These are phyloP conservation scores for Catalaphyllia jardinei DNA, from an alignment of 64 coral and sea anemone genomes.

Conservation along the genomic window DNA sequence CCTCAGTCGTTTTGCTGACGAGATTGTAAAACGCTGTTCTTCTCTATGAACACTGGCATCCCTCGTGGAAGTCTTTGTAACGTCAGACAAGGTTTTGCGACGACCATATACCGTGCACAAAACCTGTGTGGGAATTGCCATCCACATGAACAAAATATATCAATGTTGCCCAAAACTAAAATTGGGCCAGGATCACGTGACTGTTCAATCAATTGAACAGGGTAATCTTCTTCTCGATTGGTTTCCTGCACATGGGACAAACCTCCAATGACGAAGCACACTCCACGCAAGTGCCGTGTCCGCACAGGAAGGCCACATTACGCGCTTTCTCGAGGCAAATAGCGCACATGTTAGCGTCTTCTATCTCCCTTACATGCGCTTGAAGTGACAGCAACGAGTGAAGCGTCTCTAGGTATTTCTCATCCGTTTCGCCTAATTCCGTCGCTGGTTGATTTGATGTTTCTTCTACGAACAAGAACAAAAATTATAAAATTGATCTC, in stretches of 20 bases:
- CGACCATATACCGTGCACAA: too few species aligned
- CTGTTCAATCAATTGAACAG: constrained; percentile 43
- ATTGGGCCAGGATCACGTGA: not conserved
- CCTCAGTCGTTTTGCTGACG: too few species aligned
- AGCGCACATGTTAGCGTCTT: constrained; percentile 74
- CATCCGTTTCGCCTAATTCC: constrained; percentile 58
- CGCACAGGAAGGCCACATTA: constrained; percentile 79
- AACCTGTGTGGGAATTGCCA: not conserved
- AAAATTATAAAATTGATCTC: too few species aligned
- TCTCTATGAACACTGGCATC: too few species aligned
- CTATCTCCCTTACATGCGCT: constrained; percentile 83
- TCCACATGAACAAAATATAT: not conserved
- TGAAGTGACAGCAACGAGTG: constrained; percentile 72
- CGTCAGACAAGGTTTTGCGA: not conserved
- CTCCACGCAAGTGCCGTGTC: constrained; percentile 68
- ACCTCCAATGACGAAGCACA: constrained; percentile 58
- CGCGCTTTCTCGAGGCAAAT: constrained; percentile 84
- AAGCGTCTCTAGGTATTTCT: constrained; percentile 73
- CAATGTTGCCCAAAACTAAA: not conserved
- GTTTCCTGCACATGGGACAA: constrained; percentile 87
- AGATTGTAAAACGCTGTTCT: too few species aligned
- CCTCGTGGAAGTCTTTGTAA: not conserved
- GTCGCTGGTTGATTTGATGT: not conserved
- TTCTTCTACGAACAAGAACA: constrained; percentile 4
- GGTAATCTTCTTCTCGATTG: constrained; percentile 75